These are phyloP conservation scores for Amphibalanus amphitrite DNA, from an alignment of 1,140 invertebrate genomes.

Conservation along the genomic window DNA sequence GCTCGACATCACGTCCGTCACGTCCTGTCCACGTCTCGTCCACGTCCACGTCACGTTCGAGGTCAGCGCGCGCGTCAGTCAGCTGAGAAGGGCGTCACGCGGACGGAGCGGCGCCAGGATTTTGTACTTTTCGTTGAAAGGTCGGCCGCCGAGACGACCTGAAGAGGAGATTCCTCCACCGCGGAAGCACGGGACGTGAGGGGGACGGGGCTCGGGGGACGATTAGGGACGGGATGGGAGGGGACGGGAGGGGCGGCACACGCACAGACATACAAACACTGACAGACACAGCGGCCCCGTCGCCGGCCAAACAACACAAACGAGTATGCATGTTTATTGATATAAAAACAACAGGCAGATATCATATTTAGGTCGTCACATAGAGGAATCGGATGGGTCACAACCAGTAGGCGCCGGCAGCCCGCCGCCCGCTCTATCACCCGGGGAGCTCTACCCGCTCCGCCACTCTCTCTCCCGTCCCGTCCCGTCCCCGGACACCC, in stretches of 20 bases:
- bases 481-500: too few species aligned
- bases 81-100: not conserved
- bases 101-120: not conserved
- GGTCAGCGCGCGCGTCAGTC: not conserved
- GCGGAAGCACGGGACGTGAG: not conserved
- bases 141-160: not conserved
- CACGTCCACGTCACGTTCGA: not conserved
- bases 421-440: too few species aligned
- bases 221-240: too few species aligned
- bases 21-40: not conserved
- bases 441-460: not conserved
- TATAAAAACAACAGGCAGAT: conserved; percentile 1
- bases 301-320: not conserved
- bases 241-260: not conserved
- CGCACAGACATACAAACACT: not conserved
- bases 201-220: too few species aligned
- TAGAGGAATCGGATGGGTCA: not conserved
- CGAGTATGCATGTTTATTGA: not conserved
- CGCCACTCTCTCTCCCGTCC: too few species aligned
- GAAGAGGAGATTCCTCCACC: not conserved
- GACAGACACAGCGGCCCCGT: not conserved
- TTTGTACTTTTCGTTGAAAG: not conserved
- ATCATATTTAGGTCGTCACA: not conserved
- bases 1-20: not conserved
- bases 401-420: not conserved